These are phyloP conservation scores for Dryomyza anilis DNA, from an alignment of 2,888 invertebrate genomes.

Conservation along the genomic window DNA sequence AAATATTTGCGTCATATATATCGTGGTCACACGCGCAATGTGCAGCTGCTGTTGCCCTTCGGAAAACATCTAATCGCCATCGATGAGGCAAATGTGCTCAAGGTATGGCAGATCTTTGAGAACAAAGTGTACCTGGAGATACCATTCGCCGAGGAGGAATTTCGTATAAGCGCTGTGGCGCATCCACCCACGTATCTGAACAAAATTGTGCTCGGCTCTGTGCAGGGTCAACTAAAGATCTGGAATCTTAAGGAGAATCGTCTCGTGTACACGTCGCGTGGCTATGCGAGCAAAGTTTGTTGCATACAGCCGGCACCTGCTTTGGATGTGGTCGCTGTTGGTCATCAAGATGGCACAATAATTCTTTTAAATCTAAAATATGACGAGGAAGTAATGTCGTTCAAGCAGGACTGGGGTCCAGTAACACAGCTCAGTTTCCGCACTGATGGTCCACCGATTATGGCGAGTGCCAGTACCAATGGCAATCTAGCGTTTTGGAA, in stretches of 20 bases:
- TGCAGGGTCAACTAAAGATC: conserved; percentile 82
- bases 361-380: conserved; percentile 85
- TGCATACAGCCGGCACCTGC: conserved; percentile 89
- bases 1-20: conserved; percentile 83
- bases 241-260: conserved; percentile 87
- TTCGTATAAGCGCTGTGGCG: conserved; percentile 79
- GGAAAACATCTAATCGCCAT: conserved; percentile 85
- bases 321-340: conserved; percentile 88
- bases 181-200: conserved; percentile 96
- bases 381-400: conserved; percentile 82
- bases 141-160: conserved; percentile 70
- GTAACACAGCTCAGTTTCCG: conserved; percentile 86
- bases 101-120: conserved; percentile 83
- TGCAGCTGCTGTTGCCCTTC: conserved; percentile 82
- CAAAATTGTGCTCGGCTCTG: conserved; percentile 87
- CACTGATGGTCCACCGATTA: conserved; percentile 81
- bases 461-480: conserved; percentile 80
- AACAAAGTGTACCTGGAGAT: conserved; percentile 73
- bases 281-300: conserved; percentile 66
- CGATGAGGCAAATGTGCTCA: conserved; percentile 77
- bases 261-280: conserved; percentile 74
- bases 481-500: conserved; percentile 96
- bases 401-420: conserved; percentile 90
- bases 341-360: conserved; percentile 80
- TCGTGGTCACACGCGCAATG: conserved; percentile 73